Percentiles rank a stretch among this genome's conserved stretches.
phyloP scores from a whole-genome alignment of 2,888 invertebrate genomes.

The Thelaira solivaga region DNA sequence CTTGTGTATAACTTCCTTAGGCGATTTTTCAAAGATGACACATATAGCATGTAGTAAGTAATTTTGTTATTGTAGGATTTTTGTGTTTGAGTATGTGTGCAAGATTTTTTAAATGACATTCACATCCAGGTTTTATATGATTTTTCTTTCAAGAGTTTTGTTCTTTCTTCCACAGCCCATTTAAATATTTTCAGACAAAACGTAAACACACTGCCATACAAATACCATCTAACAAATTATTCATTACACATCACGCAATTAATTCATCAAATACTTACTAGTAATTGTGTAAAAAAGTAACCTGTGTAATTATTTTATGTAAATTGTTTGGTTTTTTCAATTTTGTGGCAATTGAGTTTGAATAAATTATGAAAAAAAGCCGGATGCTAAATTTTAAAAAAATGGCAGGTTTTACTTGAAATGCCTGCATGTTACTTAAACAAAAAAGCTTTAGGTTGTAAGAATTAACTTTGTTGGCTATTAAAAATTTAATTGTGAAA shows the following conservation, averaged over 20 bases:
- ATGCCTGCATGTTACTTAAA: too few species aligned
- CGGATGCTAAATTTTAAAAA: not conserved
- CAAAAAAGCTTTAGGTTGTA: too few species aligned
- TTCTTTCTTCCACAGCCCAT: not conserved
- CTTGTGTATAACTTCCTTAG: conserved; percentile 58
- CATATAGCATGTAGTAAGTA: conserved; percentile 40
- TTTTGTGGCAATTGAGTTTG: conserved; percentile 3
- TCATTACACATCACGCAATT: conserved; percentile 54
- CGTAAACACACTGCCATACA: conserved; percentile 19
- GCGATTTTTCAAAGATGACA: conserved; percentile 63
- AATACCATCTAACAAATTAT: conserved; percentile 43
- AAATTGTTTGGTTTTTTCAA: not conserved
- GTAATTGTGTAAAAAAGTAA: conserved; percentile 31
- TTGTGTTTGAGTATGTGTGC: not conserved
- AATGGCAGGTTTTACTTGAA: too few species aligned
- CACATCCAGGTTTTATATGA: conserved; percentile 34
- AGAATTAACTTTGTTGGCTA: too few species aligned
- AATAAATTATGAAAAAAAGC: conserved; percentile 12
- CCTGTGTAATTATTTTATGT: not conserved
- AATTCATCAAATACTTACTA: conserved; percentile 56
- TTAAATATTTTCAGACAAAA: conserved; percentile 20
- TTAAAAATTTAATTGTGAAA: too few species aligned
- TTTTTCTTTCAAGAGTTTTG: conserved; percentile 8
- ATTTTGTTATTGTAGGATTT: not conserved
- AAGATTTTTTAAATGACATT: conserved; percentile 48